A percentile compares a stretch with the other conserved stretches of the same genome.
Evolutionary conservation across 2,113 vertebrate species (phyloP).

Genomic region (Dolichotis patagonum): DNA sequence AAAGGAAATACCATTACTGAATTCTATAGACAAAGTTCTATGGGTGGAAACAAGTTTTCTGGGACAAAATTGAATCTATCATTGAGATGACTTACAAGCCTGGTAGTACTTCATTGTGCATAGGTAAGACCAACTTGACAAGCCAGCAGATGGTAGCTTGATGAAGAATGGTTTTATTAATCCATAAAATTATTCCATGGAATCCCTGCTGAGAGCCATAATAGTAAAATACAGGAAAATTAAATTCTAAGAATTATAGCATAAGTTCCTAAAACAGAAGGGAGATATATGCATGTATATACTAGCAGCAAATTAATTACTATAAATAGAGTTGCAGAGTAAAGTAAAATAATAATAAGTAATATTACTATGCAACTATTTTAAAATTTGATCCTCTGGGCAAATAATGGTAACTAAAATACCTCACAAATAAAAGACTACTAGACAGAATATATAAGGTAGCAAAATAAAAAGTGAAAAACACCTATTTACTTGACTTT

Average conservation of each 20-base stretch:
- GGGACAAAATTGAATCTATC: background rate
- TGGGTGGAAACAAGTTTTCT: background rate
- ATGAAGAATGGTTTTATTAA: constrained; percentile 58
- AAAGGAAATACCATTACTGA: background rate
- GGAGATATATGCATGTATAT: background rate
- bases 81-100: background rate
- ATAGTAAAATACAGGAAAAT: constrained; percentile 44
- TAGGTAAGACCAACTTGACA: constrained; percentile 25
- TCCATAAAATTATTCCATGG: constrained; percentile 28
- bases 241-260: constrained; percentile 44
- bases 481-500: background rate
- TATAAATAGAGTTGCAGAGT: background rate
- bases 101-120: background rate
- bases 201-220: background rate
- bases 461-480: background rate
- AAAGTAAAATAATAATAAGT: background rate
- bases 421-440: background rate
- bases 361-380: background rate
- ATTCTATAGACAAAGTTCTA: background rate
- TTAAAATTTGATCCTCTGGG: background rate
- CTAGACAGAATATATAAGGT: background rate
- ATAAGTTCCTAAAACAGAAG: background rate
- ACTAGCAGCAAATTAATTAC: background rate
- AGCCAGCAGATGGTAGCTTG: constrained; percentile 32
- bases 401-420: background rate